Conservation (phyloP, 2,113 vertebrate species). For the Chionomys nivalis region DNA sequence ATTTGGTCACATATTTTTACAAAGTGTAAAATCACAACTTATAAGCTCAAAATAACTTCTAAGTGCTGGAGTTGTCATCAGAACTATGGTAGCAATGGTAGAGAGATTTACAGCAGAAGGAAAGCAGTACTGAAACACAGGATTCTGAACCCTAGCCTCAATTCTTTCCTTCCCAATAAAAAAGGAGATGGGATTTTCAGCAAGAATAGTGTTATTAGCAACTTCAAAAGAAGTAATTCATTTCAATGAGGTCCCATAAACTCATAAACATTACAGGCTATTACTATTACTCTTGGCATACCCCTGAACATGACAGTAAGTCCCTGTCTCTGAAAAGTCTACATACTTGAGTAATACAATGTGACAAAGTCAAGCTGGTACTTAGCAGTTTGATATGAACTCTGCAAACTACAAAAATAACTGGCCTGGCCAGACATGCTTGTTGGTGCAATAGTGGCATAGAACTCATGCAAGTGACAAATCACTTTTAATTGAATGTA, state of each 20-base stretch:
- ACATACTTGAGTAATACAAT: not conserved
- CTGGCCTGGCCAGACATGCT: not conserved
- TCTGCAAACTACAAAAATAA: not conserved
- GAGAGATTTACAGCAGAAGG: not conserved
- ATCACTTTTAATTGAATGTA: not conserved
- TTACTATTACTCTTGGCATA: not conserved
- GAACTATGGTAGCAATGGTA: not conserved
- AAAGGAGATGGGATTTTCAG: not conserved
- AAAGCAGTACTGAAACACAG: not conserved
- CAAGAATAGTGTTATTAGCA: not conserved
- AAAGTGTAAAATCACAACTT: not conserved
- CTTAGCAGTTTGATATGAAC: not conserved
- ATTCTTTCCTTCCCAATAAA: not conserved
- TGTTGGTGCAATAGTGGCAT: not conserved
- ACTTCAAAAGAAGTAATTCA: not conserved
- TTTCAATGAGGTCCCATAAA: not conserved
- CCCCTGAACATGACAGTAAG: not conserved
- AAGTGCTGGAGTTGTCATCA: not conserved
- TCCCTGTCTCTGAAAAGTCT: not conserved
- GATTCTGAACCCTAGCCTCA: not conserved
- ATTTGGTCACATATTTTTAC: conserved; percentile 22
- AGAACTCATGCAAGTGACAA: not conserved
- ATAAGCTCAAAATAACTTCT: not conserved
- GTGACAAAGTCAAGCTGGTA: not conserved
- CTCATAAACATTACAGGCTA: not conserved